phyloP scores from a whole-genome alignment of 2,797 vertebrate species.

The Furcifer pardalis region DNA sequence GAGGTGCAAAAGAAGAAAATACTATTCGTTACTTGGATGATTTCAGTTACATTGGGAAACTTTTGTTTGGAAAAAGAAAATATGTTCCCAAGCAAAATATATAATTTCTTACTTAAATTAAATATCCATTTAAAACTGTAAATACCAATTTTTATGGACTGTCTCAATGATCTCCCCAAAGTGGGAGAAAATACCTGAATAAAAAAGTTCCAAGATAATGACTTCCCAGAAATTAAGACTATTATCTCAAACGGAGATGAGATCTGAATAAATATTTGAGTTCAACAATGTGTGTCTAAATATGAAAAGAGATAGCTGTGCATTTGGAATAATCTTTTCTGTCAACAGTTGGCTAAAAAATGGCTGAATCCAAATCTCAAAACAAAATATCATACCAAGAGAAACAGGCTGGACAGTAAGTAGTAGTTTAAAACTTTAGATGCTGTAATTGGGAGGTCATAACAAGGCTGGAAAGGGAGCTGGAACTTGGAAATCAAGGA shows the following conservation, averaged over 20 bases:
- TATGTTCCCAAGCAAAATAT: not conserved
- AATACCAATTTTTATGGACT: not conserved
- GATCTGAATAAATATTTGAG: not conserved
- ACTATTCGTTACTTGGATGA: too few species aligned
- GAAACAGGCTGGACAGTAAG: not conserved
- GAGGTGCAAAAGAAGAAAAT: too few species aligned
- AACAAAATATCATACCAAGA: not conserved
- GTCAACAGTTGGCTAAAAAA: not conserved
- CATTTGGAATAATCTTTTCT: not conserved
- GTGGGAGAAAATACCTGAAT: not conserved
- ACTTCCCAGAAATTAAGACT: not conserved
- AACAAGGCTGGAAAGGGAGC: not conserved
- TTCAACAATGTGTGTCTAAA: not conserved
- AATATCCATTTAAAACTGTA: not conserved
- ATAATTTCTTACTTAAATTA: not conserved
- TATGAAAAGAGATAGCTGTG: not conserved
- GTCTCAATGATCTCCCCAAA: not conserved
- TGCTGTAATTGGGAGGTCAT: not conserved
- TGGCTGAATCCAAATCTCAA: not conserved
- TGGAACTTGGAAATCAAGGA: constrained; percentile 1
- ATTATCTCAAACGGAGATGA: not conserved
- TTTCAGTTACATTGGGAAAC: too few species aligned
- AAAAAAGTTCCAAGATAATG: not conserved
- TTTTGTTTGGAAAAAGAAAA: not conserved
- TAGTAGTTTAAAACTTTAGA: not conserved